These are phyloP conservation scores for Habropoda laboriosa DNA, from an alignment of 1,140 invertebrate species.

Conservation along the genomic window DNA sequence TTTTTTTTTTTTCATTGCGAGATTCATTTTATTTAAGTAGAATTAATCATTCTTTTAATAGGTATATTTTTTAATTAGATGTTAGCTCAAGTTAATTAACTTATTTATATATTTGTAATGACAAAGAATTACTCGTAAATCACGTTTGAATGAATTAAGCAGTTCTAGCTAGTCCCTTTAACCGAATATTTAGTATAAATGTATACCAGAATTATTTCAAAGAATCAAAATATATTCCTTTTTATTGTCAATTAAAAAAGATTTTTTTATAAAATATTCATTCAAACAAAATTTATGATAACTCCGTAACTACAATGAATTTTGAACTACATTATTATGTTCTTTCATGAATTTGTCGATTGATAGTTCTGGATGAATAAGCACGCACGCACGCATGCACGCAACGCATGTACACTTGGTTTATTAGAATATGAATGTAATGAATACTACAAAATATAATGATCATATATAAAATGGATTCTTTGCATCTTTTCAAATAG, in stretches of 20 bases:
- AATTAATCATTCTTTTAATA: background rate
- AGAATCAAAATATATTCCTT: background rate
- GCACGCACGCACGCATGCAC: slow-evolving; percentile 37
- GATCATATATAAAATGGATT: background rate
- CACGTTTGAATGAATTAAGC: slow-evolving; percentile 29
- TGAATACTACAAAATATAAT: slow-evolving; percentile 15
- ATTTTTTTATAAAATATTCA: slow-evolving; percentile 17
- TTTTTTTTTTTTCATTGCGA: slow-evolving; percentile 25
- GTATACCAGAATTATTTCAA: background rate
- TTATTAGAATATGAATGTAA: slow-evolving; percentile 18
- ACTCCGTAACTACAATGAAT: background rate
- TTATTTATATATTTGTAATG: slow-evolving; percentile 15
- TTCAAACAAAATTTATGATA: slow-evolving; percentile 52
- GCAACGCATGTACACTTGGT: slow-evolving; percentile 25
- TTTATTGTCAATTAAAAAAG: background rate
- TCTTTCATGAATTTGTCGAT: background rate
- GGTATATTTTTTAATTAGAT: slow-evolving; percentile 5
- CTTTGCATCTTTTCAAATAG: background rate
- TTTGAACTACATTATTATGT: slow-evolving; percentile 1
- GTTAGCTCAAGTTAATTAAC: slow-evolving; percentile 23
- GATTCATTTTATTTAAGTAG: slow-evolving; percentile 23
- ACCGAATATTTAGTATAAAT: no score
- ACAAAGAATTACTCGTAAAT: slow-evolving; percentile 34
- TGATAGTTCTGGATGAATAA: slow-evolving; percentile 23
- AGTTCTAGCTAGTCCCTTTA: slow-evolving; percentile 14